phyloP scores from a whole-genome alignment of 2,888 invertebrate genomes.

The Cantharis rufa region DNA sequence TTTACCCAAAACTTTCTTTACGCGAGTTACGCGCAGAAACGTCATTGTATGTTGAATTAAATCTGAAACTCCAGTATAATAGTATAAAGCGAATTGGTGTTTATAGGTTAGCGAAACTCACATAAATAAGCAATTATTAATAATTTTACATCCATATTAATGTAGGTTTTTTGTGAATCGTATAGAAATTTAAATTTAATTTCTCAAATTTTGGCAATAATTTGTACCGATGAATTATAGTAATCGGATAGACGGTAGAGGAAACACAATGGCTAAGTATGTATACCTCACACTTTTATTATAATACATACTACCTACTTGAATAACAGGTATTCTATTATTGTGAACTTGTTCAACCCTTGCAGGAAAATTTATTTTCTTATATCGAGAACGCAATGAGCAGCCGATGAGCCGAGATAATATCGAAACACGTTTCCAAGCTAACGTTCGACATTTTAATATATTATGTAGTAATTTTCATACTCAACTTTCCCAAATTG shows the following conservation, averaged over 20 bases:
- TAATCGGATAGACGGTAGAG: neutral
- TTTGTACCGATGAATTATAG: neutral
- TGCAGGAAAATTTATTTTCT: neutral
- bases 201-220: neutral
- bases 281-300: neutral
- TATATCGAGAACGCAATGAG: neutral
- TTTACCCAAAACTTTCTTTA: constrained; percentile 17
- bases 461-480: no score
- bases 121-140: constrained; percentile 15
- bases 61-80: constrained; percentile 3
- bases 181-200: neutral
- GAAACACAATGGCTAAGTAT: neutral
- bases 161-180: neutral
- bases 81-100: constrained; percentile 18
- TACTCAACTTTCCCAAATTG: no score
- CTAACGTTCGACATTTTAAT: no score
- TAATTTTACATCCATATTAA: constrained; percentile 18
- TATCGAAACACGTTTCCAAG: no score
- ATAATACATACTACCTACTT: neutral
- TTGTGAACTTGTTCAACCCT: neutral
- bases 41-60: constrained; percentile 12
- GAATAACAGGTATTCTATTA: neutral
- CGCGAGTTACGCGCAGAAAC: constrained; percentile 9
- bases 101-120: constrained; percentile 30
- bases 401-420: no score